Base-by-base conservation (phyloP, 30 jellyfish, hydroid and myxozoan genomes). In the Clytia hemisphaerica region DNA sequence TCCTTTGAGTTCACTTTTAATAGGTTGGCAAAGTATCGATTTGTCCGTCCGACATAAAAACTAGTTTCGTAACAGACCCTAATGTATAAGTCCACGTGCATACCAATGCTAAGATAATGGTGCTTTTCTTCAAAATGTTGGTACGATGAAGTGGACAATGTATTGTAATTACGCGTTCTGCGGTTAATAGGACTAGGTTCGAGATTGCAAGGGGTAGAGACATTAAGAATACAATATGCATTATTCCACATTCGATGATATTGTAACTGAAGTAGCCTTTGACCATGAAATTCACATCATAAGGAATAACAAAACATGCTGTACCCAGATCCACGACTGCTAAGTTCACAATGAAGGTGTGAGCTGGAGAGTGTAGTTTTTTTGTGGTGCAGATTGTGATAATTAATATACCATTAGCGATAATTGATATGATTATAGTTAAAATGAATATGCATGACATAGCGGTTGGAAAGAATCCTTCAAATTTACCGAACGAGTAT, bases 201-300 rank as follows among this genome's bases (percentile, higher is more conserved):
- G 72, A 54, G 19, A 89, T 90, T 21, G 95, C 75, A 49, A 83
- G 88, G 32, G 95, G 95, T 30, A 85, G 67, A 27, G 95, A 85
- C 86, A 85, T 64, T 62, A 85, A 72, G 70, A 85, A 85, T 66
- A 67, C 67, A 32, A 78, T 74, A 58, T 80, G 76, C 58, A 57
- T 68, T 25, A 85, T 60, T 49, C 72, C 87, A 66, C 95, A 85
- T 7, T 76, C 67, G 32, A 47, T 25, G 16, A 44, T 71, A 16
- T 66, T 47, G 61, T 77, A 55, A 3, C 71, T 42, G 57, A 77
- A 78, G 40, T 74, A 68, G 10, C 70, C 57, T 16, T 54, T 38
- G 19, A 85, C 26, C 54, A 85, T 66, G 50, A 47, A 34, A 35
- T 78, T 84, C n/a, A 85, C 74, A 80, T 85, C 95, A 45, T 77